Evolutionary conservation across 2,113 vertebrate genomes (phyloP).

Genomic region (Otocyon megalotis): DNA sequence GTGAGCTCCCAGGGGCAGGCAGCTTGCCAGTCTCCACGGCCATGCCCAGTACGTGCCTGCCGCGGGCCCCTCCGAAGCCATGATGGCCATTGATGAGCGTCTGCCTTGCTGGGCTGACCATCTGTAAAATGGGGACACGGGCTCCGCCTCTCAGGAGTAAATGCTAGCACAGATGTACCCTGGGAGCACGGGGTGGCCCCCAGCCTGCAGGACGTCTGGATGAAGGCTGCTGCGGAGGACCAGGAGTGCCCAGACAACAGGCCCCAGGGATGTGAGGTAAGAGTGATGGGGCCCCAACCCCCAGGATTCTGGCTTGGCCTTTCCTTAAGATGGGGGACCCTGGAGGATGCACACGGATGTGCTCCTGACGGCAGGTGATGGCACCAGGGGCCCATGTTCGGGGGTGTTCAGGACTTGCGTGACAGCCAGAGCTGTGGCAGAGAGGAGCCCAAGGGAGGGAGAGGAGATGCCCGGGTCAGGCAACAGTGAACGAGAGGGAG

Average conservation of each 20-base stretch:
- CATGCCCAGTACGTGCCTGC: neutral
- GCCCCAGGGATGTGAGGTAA: fast-evolving
- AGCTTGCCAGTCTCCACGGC: fast-evolving
- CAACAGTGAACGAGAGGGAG: no score
- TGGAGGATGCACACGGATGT: fast-evolving
- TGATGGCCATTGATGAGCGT: fast-evolving
- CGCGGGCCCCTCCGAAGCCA: neutral
- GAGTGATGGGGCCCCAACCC: neutral
- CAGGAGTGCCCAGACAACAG: neutral
- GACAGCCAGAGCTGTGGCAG: neutral
- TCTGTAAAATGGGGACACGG: neutral
- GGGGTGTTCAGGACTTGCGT: fast-evolving
- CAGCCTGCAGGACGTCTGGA: fast-evolving
- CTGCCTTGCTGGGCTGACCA: neutral
- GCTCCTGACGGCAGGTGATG: no score
- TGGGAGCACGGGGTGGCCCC: neutral
- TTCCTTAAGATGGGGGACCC: neutral
- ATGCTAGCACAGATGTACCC: neutral
- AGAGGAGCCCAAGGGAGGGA: neutral
- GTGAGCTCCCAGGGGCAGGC: neutral
- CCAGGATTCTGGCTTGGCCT: neutral
- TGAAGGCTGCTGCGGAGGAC: neutral
- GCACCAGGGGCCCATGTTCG: fast-evolving
- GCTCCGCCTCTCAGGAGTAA: neutral
- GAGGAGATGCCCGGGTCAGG: neutral